These are phyloP conservation scores for Poeciliopsis prolifica DNA, from an alignment of 2,113 vertebrate genomes.

Conservation along the genomic window DNA sequence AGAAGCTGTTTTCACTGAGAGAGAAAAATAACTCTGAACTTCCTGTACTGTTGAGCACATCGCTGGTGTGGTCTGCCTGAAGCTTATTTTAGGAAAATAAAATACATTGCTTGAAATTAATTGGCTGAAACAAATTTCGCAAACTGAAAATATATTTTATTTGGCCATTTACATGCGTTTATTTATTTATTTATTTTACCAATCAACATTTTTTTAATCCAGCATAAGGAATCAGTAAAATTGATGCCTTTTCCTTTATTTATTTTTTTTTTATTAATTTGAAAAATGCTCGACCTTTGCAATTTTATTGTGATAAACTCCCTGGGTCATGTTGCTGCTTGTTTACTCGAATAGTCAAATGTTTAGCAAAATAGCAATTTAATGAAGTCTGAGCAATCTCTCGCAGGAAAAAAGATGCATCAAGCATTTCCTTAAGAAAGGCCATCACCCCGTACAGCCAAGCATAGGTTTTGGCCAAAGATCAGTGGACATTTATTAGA, in stretches of 20 bases:
- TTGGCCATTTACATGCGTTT: background rate
- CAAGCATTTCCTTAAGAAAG: conserved; percentile 21
- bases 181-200: background rate
- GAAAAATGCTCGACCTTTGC: too few species aligned
- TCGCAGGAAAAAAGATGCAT: conserved; percentile 11
- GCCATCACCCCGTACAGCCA: too few species aligned
- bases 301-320: too few species aligned
- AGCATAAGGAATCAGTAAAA: too few species aligned
- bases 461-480: too few species aligned
- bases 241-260: background rate
- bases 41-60: conserved; percentile 11
- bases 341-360: conserved; percentile 12
- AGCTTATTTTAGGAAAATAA: background rate
- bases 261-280: background rate
- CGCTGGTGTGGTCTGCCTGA: background rate
- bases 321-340: background rate
- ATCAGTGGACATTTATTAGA: too few species aligned
- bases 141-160: background rate
- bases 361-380: conserved; percentile 41
- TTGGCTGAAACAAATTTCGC: background rate
- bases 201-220: background rate
- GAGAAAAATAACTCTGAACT: conserved; percentile 14
- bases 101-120: background rate
- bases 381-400: conserved; percentile 25
- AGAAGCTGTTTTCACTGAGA: conserved; percentile 4